Evolutionary conservation across 2,797 vertebrate genomes (phyloP), one percentile per base, ranked within the genome.

Genomic region (Sebastes goodei): DNA sequence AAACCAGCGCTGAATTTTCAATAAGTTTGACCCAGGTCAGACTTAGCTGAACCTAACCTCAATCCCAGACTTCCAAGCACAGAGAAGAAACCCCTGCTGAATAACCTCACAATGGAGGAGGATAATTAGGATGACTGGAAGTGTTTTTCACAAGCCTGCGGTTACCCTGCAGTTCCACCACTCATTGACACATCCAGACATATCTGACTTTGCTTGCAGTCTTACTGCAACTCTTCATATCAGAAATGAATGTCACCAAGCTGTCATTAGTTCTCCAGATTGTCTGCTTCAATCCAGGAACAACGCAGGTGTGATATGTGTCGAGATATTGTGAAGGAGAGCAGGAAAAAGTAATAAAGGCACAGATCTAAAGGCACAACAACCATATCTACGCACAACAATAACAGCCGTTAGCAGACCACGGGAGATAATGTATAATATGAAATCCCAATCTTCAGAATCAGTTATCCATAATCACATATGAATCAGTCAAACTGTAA

Each of bases 11-110:
- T 71, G 79, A 67, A 85, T 83, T 86, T 80, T 81, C 80, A 81
- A 85, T 82, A 66, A 30, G 64, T 81, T 71, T 84, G 87, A 90
- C 85, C 88, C 10, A 4, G 71, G 84, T 93, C 83, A 89, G 72
- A 82, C n/a, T 80, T 84, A 71, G 46, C 80, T 46, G 73, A 86
- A 76, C 25, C 83, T 88, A 72, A 83, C 72, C 85, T 88, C 75
- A 81, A 81, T 81, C 71, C 46, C 42, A 78, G 42, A 72, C 78
- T 84, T 87, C 69, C n/a, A 75, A 86, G 68, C 46, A 67, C 20
- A 71, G 9, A 56, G 78, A 56, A 66, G 35, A 83, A 78, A 87
- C 42, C 33, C 55, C 64, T 27, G 20, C 55, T 61, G 83, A 80
- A 75, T 64, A 74, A 78, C 20, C 70, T 77, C 69, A 76, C 71